Base-by-base conservation (phyloP, 1,140 invertebrate genomes). In the Zophobas atratus region DNA sequence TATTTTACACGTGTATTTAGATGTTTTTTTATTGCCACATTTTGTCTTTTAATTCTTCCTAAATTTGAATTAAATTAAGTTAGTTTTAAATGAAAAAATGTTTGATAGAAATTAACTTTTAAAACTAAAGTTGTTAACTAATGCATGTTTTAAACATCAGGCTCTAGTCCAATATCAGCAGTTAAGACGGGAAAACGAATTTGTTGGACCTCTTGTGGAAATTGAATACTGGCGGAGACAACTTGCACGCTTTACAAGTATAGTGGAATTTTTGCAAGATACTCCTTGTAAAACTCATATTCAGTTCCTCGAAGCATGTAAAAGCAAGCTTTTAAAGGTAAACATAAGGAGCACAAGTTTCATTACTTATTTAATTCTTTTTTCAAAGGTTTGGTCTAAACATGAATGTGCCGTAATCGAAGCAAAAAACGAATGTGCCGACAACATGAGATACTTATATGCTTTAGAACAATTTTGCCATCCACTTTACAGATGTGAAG, bases 391-490 rank as follows among this genome's bases (percentile, higher is more conserved):
- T 87, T 97, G 96, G 96, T 92, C 91, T 80, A 89, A 91, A 80
- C 87, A 95, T 46, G 92, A 94, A 78, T 91, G 91, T 79, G 88
- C 92, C 80, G 91, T 96, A 0, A 94, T 91, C 8, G 90, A 92
- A 74, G 90, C 92, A 75, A 90, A 92, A 79, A 95, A 96, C 84
- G 94, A 97, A 87, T 93, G 95, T 0, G 92, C 92, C 82, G 95
- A 97, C 86, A 98, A 97, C 86, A 93, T 97, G 0, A 94, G 94
- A 82, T 97, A 96, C 87, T 90, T 98, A 70, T 95, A 95, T 82
- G 93, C 94, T 51, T 88, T 98, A 77, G 94, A 97, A 84, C 94
- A 94, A 86, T 97, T 94, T 86, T 96, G 93, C 84, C 91, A 94
- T 82, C 94, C 95, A 0, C 88, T 98, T 20, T 96, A 97, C 83